Base-by-base conservation (phyloP, 2,113 vertebrate genomes). In the Pipra filicauda region DNA sequence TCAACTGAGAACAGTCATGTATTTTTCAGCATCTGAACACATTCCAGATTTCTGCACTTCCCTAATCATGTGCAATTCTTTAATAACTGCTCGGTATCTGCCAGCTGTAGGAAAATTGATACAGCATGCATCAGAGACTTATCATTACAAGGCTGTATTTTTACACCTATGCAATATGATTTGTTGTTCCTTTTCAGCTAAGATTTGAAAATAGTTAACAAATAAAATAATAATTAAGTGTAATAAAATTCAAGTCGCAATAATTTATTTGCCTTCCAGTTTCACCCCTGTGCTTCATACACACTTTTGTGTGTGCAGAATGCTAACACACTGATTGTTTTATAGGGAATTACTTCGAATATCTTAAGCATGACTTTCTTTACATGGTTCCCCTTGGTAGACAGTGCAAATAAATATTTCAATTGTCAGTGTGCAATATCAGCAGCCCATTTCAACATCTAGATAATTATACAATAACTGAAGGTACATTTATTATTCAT, bases 1-100 rank as follows among this genome's bases (percentile, higher is more conserved):
- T 70, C 55, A 64, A 0, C 35, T 74, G 46, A 74, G n/a, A 80
- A 26, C 11, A 74, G 37, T 30, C 41, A 48, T 66, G 27, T 70
- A 82, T 82, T 93, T 91, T 91, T 43, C 51, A 83, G 27, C 19
- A 61, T 77, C 35, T 93, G 41, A 95, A 70, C 43, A 39, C 28
- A 48, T 70, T 55, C 26, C 37, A 76, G 31, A 71, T 85, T 83
- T 76, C 49, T 88, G 39, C 8, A 65, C 46, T 76, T 89, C 18
- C 41, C 19, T 76, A 76, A 76, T 46, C 48, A 62, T n/a, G 27
- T 33, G 5, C 26, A 39, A 51, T 43, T 85, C 39, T 85, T 91
- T 48, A 85, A 80, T 71, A 91, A 64, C 27, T 2, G 0, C 65
- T 88, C 62, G 43, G 43, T 88, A 59, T 74, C 33, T 93, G 51